Percentiles rank a stretch among this genome's conserved stretches.
Evolutionary conservation across 2,888 invertebrate genomes (phyloP).

Genomic region (Stenodema calcarata): DNA sequence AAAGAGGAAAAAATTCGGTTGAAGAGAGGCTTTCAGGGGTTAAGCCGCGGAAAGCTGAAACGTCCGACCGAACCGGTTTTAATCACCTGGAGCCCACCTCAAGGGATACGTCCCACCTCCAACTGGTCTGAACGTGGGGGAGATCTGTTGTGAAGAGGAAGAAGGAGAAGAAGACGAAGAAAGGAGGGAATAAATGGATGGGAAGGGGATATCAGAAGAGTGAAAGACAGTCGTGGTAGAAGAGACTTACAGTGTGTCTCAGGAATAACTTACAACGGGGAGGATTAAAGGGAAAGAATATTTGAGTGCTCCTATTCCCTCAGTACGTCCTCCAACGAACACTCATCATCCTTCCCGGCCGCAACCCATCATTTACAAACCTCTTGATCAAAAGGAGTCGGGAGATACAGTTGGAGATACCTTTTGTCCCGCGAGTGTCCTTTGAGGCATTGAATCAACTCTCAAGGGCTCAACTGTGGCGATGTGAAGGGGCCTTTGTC

Average conservation of each 20-base stretch:
- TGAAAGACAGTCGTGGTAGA: background rate
- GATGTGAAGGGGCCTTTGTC: background rate
- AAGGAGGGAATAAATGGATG: background rate
- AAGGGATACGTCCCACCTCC: background rate
- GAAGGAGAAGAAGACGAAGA: background rate
- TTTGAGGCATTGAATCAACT: background rate
- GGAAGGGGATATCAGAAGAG: background rate
- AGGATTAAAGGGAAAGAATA: background rate
- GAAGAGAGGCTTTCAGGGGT: slow-evolving; percentile 35
- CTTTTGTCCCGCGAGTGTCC: background rate
- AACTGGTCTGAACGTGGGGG: background rate
- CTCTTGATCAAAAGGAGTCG: slow-evolving; percentile 14
- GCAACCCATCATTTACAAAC: background rate
- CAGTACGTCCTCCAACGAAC: too few species aligned
- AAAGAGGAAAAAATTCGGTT: background rate
- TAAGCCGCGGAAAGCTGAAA: slow-evolving; percentile 37
- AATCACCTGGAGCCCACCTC: slow-evolving; percentile 41
- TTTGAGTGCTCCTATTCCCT: slow-evolving; percentile 19
- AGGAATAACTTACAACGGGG: background rate
- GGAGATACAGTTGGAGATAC: background rate
- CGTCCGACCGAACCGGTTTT: slow-evolving; percentile 39
- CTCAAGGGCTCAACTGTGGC: too few species aligned
- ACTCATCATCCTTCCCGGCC: background rate
- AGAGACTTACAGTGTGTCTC: background rate
- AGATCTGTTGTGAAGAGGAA: background rate